Conservation (phyloP, 2,888 invertebrate genomes). For the Allygus modestus region DNA sequence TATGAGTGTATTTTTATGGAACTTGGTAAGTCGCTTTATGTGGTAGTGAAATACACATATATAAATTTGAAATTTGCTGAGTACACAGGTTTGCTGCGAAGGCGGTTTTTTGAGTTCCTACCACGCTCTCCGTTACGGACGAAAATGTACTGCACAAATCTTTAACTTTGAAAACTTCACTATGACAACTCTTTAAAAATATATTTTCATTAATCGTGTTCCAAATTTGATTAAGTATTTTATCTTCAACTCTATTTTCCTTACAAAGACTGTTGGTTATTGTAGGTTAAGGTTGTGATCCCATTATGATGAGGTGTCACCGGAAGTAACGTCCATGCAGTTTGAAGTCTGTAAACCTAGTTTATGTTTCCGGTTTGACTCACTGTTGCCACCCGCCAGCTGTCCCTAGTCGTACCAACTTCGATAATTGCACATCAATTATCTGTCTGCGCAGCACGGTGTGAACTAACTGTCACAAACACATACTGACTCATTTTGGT, state of each 20-base stretch:
- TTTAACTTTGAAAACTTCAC: too few species aligned
- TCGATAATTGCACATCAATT: slow-evolving; percentile 47
- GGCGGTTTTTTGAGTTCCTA: too few species aligned
- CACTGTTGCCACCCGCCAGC: slow-evolving; percentile 51
- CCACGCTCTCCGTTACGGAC: too few species aligned
- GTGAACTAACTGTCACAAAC: slow-evolving; percentile 5
- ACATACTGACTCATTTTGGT: background rate
- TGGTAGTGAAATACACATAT: too few species aligned
- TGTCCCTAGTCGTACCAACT: slow-evolving; percentile 43
- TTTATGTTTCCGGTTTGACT: slow-evolving; percentile 57
- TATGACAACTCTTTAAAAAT: too few species aligned
- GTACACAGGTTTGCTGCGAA: too few species aligned
- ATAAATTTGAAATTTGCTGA: too few species aligned
- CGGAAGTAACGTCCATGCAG: slow-evolving; percentile 47
- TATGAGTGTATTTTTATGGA: too few species aligned
- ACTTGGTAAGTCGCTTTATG: too few species aligned
- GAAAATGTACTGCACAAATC: too few species aligned
- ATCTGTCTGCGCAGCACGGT: background rate
- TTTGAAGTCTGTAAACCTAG: slow-evolving; percentile 52
- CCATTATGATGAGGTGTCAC: slow-evolving; percentile 43
- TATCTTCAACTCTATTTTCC: background rate
- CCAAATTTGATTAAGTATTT: too few species aligned
- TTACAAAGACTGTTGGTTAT: background rate
- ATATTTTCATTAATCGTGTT: too few species aligned
- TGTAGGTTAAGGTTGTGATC: slow-evolving; percentile 5